These are phyloP conservation scores for Pseudopodoces humilis DNA, from an alignment of 2,113 vertebrate genomes.

Conservation along the genomic window DNA sequence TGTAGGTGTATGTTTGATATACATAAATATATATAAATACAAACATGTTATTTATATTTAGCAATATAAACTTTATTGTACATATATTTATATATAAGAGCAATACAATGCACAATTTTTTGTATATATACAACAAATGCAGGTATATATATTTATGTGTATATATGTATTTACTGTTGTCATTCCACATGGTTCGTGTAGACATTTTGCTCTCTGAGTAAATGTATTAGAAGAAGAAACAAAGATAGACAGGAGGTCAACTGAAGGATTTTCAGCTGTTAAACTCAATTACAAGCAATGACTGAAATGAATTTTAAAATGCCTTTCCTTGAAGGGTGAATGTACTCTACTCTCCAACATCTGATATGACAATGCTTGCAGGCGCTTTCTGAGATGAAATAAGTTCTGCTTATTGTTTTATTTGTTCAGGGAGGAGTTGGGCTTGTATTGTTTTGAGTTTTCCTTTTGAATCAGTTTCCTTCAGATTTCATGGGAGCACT, in stretches of 20 bases:
- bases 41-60: not conserved
- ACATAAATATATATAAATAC: not conserved
- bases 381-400: not conserved
- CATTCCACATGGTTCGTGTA: slow-evolving; percentile 20
- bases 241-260: slow-evolving; percentile 70
- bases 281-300: slow-evolving; percentile 69
- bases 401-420: slow-evolving; percentile 8
- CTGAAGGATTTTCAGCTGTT: slow-evolving; percentile 73
- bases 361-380: slow-evolving; percentile 22
- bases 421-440: not conserved
- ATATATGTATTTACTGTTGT: not conserved
- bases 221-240: slow-evolving; percentile 50
- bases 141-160: not conserved
- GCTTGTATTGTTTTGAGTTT: not conserved
- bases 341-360: not conserved
- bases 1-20: not conserved
- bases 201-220: slow-evolving; percentile 34
- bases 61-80: not conserved
- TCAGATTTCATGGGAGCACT: not conserved
- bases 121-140: not conserved
- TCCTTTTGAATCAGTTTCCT: not conserved
- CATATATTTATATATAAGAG: not conserved
- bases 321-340: slow-evolving; percentile 52
- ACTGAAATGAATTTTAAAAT: slow-evolving; percentile 71
- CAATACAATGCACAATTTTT: not conserved